Evolutionary conservation across 2,797 vertebrate species (phyloP).

Genomic region (Neopelma chrysocephalum): DNA sequence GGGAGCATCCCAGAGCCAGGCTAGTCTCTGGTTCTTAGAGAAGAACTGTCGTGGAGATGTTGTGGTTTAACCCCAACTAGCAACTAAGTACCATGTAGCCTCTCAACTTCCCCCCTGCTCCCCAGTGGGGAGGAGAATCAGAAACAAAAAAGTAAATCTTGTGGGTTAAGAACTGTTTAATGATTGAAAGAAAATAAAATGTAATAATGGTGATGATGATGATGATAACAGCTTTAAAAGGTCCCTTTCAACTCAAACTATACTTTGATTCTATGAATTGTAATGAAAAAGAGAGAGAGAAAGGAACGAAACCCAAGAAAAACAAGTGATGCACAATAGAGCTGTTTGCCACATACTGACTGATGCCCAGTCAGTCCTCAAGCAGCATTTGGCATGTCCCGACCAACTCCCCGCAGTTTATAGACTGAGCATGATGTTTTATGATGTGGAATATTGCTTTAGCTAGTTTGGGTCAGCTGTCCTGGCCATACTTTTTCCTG

Average conservation of each 20-base stretch:
- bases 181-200: not conserved
- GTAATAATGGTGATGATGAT: not conserved
- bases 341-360: not conserved
- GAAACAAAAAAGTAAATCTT: not conserved
- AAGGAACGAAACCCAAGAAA: not conserved
- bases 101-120: fast-evolving
- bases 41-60: fast-evolving
- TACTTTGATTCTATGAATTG: not conserved
- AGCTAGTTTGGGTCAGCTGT: not conserved
- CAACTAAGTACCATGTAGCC: not conserved
- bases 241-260: not conserved
- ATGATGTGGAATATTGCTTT: not conserved
- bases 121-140: not conserved
- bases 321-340: not conserved
- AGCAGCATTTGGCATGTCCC: not conserved
- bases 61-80: not conserved
- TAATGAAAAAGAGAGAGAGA: not conserved
- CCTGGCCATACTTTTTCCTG: not conserved
- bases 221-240: not conserved
- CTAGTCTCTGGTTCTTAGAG: not conserved
- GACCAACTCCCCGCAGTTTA: not conserved
- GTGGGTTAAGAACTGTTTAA: not conserved
- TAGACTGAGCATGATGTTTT: not conserved
- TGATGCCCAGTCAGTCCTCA: not conserved
- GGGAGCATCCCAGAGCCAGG: not conserved